Base-by-base conservation (phyloP, 2,797 vertebrate genomes). In the Esox lucius region DNA sequence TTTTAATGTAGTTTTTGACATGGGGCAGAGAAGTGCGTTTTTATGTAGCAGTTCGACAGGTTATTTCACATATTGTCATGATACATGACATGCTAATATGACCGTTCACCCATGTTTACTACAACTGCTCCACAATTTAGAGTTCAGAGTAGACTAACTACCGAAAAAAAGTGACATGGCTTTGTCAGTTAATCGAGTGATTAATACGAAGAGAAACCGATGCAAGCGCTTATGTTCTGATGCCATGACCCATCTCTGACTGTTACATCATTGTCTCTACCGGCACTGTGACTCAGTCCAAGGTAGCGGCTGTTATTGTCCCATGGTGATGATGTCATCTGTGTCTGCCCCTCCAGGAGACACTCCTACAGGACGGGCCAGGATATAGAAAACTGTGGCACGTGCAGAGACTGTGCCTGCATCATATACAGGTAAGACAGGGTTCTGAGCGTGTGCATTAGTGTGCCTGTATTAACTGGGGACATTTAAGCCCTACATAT, bases 341-440 rank as follows among this genome's bases (percentile, higher is more conserved):
- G 74, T 75, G 65, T 87, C 83, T 48, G 39, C 67, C 87, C 89
- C 91, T 9, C 31, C 91, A 96, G 95, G 91, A 92, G 95, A 81
- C 93, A 94, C 88, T 95, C 93, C 0, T 96, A 96, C 90, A 88
- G 93, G 59, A 96, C 95, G 0, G 95, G 95, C 76, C 95, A 96
- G 87, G 95, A 96, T 89, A 95, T 95, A 19, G 93, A 95, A 88
- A 96, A 96, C 94, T 96, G 95, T 19, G 95, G 95, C 77, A 95
- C 95, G 77, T 96, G 95, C 91, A 94, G 95, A 80, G 95, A 96
- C 91, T 96, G 95, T 0, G 95, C 95, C 78, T 96, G 95, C 90
- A 96, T 96, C 91, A 96, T 96, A 91, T 96, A 96, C 92, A 96
- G 95, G 95, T 96, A 91, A 51, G 89, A 64, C 42, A 0, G 2